phyloP scores from a whole-genome alignment of 2,888 invertebrate species.

The Eilema depressum region DNA sequence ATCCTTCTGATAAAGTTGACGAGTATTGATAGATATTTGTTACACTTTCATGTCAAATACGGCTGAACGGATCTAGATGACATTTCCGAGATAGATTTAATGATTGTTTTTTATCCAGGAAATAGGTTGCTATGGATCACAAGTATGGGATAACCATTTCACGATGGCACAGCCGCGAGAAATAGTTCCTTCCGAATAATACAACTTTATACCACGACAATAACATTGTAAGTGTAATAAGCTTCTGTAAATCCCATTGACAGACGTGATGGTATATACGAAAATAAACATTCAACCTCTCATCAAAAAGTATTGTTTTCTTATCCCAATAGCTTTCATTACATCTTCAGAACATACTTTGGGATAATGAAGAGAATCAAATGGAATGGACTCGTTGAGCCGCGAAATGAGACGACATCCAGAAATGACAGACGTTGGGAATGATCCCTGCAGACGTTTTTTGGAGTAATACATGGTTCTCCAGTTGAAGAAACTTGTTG shows the following conservation, averaged over 20 bases:
- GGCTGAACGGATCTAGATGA: too few species aligned
- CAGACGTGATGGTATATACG: background rate
- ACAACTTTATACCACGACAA: background rate
- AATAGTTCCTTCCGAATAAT: background rate
- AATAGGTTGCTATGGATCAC: background rate
- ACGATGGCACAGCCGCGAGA: background rate
- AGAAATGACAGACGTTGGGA: constrained; percentile 67
- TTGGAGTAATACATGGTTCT: constrained; percentile 37
- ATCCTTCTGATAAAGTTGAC: too few species aligned
- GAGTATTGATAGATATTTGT: too few species aligned
- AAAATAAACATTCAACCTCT: constrained; percentile 24
- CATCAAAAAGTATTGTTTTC: constrained; percentile 35
- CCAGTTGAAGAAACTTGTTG: constrained; percentile 19
- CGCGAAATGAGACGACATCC: constrained; percentile 74
- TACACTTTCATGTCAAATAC: too few species aligned
- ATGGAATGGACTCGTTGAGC: constrained; percentile 64
- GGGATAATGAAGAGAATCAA: constrained; percentile 69
- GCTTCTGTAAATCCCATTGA: background rate
- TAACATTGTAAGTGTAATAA: background rate
- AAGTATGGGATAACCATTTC: too few species aligned
- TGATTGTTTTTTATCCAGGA: too few species aligned
- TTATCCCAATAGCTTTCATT: constrained; percentile 43
- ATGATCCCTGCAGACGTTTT: constrained; percentile 57
- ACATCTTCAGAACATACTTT: constrained; percentile 35
- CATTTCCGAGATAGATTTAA: too few species aligned